These are phyloP conservation scores for Perca fluviatilis DNA, from an alignment of 2,113 vertebrate genomes.

Conservation along the genomic window DNA sequence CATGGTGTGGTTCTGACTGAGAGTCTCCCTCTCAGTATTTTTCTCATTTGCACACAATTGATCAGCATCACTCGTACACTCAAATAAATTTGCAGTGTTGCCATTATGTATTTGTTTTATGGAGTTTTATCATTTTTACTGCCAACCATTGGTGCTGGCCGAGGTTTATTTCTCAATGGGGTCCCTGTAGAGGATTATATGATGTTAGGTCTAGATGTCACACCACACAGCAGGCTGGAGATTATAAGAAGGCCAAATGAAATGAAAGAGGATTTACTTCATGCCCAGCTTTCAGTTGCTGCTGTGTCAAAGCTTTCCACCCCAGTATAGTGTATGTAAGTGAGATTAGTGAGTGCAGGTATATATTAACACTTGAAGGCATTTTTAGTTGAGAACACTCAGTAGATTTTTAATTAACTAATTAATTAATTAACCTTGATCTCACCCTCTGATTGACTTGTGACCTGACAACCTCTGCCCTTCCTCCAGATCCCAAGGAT, in stretches of 20 bases:
- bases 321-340: neutral
- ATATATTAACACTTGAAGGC: neutral
- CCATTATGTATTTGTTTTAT: slow-evolving; percentile 62
- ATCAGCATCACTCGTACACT: neutral
- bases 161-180: slow-evolving; percentile 62
- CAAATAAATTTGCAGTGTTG: slow-evolving; percentile 47
- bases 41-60: slow-evolving; percentile 19
- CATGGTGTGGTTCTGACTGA: slow-evolving; percentile 20
- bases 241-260: slow-evolving; percentile 60
- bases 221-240: slow-evolving; percentile 39
- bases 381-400: neutral
- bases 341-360: slow-evolving; percentile 11
- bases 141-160: slow-evolving; percentile 43
- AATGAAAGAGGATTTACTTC: slow-evolving; percentile 41
- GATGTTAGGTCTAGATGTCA: slow-evolving; percentile 59
- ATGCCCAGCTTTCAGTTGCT: slow-evolving; percentile 19
- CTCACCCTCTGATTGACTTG: slow-evolving; percentile 1
- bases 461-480: slow-evolving; percentile 7
- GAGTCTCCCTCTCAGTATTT: slow-evolving; percentile 13
- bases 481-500: slow-evolving; percentile 89
- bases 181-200: slow-evolving; percentile 64
- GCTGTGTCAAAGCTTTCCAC: slow-evolving; percentile 27
- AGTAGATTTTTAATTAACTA: neutral
- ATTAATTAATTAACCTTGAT: neutral
- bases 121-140: slow-evolving; percentile 69